A percentile compares a stretch with the other conserved stretches of the same genome.
Conservation (phyloP, 2,797 vertebrate species). For the Graptemys geographica region DNA sequence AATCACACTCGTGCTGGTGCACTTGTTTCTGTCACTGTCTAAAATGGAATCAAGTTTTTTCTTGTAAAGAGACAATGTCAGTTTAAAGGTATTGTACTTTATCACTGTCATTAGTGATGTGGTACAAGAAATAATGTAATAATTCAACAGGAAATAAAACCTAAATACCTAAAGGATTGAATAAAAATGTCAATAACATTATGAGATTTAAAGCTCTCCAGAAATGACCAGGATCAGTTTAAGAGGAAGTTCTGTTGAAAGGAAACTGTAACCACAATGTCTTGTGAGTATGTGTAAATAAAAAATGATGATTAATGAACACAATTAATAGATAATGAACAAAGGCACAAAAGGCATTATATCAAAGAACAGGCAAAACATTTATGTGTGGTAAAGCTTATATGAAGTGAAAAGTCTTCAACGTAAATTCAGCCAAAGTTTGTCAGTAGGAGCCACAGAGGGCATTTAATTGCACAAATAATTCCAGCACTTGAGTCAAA, state of each 20-base stretch:
- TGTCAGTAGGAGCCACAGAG: conserved; percentile 27
- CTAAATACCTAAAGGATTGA: background rate
- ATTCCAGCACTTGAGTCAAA: background rate
- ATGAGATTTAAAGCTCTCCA: background rate
- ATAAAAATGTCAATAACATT: background rate
- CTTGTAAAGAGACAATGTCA: background rate
- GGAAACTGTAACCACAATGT: background rate
- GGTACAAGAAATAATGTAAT: conserved; percentile 7
- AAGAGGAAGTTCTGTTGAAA: conserved; percentile 1
- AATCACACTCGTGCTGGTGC: background rate
- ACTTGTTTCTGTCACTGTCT: background rate
- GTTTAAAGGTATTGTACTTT: background rate
- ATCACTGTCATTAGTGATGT: background rate
- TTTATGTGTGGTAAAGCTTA: conserved; percentile 34
- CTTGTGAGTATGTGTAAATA: conserved; percentile 27
- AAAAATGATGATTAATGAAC: conserved; percentile 37
- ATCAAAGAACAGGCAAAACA: conserved; percentile 38
- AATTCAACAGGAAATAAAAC: background rate
- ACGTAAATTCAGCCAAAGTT: conserved; percentile 32
- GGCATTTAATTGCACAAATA: background rate
- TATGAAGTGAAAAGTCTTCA: conserved; percentile 39
- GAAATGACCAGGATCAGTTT: background rate
- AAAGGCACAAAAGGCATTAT: conserved; percentile 48
- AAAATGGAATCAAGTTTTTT: background rate
- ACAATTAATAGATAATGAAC: conserved; percentile 24